Percentiles rank a stretch among this genome's conserved stretches.
phyloP scores from a whole-genome alignment of 53 echinoderm and acorn worm species.

The Zoroaster sp. region DNA sequence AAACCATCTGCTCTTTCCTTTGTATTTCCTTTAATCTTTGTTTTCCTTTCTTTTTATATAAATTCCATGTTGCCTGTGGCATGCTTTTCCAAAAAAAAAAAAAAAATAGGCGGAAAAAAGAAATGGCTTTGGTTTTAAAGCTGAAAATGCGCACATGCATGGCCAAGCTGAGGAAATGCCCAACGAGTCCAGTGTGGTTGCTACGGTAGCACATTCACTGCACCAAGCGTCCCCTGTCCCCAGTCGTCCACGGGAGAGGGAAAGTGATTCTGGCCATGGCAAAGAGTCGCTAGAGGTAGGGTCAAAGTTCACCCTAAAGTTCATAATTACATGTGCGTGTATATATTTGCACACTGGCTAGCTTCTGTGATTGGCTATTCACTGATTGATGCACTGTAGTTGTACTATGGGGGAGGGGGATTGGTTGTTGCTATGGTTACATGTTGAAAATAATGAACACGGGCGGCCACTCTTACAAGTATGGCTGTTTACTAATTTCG shows the following conservation, averaged over 20 bases:
- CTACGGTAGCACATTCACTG: slow-evolving; percentile 22
- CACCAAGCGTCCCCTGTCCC: slow-evolving; percentile 25
- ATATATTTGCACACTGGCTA: background rate
- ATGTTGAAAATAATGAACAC: no score
- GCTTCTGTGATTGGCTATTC: no score
- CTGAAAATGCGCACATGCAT: slow-evolving; percentile 50
- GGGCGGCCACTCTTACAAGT: no score
- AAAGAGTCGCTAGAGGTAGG: slow-evolving; percentile 39
- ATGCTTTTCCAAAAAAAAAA: background rate
- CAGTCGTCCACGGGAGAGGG: background rate
- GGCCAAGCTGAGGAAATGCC: slow-evolving; percentile 19
- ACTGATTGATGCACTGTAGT: background rate
- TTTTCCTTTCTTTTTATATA: slow-evolving; percentile 22
- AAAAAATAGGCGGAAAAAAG: slow-evolving; percentile 20
- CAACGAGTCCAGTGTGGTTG: slow-evolving; percentile 32
- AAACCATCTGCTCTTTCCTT: background rate
- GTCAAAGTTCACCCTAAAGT: background rate
- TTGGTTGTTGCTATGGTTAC: slow-evolving; percentile 6
- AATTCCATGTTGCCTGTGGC: slow-evolving; percentile 30
- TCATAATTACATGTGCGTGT: background rate
- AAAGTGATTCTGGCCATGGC: slow-evolving; percentile 39
- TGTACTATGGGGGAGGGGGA: no score
- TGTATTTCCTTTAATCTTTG: background rate
- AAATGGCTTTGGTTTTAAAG: slow-evolving; percentile 48
- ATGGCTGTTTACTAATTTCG: background rate